phyloP scores from a whole-genome alignment of 2,888 invertebrate species.

The Candidula unifasciata region DNA sequence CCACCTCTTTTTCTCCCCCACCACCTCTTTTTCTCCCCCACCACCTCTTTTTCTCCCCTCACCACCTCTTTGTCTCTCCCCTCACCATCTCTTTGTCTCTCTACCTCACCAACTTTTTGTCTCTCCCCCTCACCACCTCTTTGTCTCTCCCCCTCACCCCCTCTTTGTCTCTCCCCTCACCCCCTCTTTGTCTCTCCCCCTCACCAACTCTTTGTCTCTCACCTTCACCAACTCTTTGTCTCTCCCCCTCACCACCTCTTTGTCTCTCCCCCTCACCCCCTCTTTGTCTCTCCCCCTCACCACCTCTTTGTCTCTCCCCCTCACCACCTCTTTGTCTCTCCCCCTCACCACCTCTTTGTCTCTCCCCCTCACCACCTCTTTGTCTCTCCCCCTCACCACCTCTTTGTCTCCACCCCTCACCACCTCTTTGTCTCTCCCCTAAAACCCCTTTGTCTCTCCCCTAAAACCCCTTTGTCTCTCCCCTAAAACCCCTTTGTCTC shows the following conservation, averaged over 20 bases:
- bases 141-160: neutral
- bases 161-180: neutral
- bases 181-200: neutral
- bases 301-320: too few relatives aligned
- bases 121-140: neutral
- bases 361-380: too few relatives aligned
- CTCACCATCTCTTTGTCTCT: neutral
- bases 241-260: neutral
- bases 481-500: neutral
- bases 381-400: too few relatives aligned
- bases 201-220: neutral
- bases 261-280: neutral
- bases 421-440: too few relatives aligned
- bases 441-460: neutral
- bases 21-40: neutral
- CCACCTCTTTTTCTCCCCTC: neutral
- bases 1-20: neutral
- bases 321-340: too few relatives aligned
- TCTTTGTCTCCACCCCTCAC: too few relatives aligned
- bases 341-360: too few relatives aligned
- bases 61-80: neutral
- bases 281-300: too few relatives aligned
- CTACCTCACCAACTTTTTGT: neutral
- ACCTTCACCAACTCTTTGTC: neutral
- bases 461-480: neutral